Conservation (phyloP, 2,888 invertebrate species). For the Cryptus viduatorius region DNA sequence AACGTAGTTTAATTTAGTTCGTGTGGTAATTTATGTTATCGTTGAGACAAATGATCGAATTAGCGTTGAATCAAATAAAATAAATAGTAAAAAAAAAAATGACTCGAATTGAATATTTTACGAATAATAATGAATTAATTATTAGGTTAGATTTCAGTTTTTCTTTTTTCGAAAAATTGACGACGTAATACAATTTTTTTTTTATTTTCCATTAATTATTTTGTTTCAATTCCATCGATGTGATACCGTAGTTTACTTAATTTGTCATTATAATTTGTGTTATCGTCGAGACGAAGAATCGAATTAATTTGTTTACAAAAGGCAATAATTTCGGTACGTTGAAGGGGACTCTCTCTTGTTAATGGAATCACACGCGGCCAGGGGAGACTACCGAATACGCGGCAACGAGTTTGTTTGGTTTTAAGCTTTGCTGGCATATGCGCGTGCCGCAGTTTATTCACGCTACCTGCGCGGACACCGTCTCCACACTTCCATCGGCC, state of each 20-base stretch:
- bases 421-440: conserved; percentile 68
- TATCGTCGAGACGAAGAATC: background rate
- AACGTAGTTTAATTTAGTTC: no score
- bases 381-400: conserved; percentile 60
- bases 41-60: background rate
- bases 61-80: no score
- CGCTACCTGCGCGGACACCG: conserved; percentile 72
- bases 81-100: no score
- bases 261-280: no score
- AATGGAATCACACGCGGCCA: conserved; percentile 61
- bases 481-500: conserved; percentile 60
- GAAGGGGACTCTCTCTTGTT: conserved; percentile 51
- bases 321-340: conserved; percentile 48
- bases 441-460: conserved; percentile 76
- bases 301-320: conserved; percentile 37
- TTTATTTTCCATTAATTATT: no score
- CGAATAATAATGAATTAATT: no score
- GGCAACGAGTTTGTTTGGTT: conserved; percentile 70
- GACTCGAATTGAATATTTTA: no score
- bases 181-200: no score
- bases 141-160: no score
- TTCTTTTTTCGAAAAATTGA: no score
- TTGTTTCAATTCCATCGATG: no score
- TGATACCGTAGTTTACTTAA: no score
- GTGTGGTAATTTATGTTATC: background rate